Base-by-base conservation (phyloP, 1,140 invertebrate species). In the Drosophila lacteicornis region DNA sequence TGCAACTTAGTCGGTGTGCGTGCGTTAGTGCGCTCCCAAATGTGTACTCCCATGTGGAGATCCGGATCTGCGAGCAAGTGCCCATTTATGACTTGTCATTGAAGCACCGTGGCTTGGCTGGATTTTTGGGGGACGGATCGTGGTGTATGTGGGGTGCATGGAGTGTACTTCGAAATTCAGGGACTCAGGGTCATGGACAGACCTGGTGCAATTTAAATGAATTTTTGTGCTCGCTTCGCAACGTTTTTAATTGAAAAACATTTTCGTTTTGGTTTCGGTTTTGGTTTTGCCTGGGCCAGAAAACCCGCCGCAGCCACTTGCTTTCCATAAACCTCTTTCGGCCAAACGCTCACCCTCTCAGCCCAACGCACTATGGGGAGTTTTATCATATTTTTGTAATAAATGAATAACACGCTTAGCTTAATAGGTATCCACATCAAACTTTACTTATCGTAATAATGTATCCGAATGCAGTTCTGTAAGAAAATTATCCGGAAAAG, bases 201-300 rank as follows among this genome's bases (percentile, higher is more conserved):
- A 53, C 51, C 53, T 50, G 53, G 49, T 71, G 67, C 76, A 68
- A 83, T 83, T 78, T 71, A 83, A 87, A 87, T 88, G 83, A 87
- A 87, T 88, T 88, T 87, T 78, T 82, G 61, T 69, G 73, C 65
- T 73, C 78, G 50, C 69, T 74, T 65, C 69, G 59, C 84, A 84
- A 79, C 77, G 84, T 55, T 88, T 87, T 87, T 87, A 87, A 87
- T 87, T 87, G 84, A 84, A 87, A 87, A 87, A 80, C 73, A 88
- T 88, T 82, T 87, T 88, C 84, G 80, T 87, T 88, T 87, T 84
- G 77, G 80, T 88, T 82, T 85, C 65, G 79, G 82, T 70, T 81
- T 78, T 80, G 60, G 78, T 59, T 78, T 77, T 74, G 74, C 70
- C 69, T 82, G 67, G 42, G 61, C 62, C 77, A 47, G 46, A 69